Percentiles rank a stretch among this genome's conserved stretches.
These are phyloP conservation scores for Sebastes steindachneri DNA, from an alignment of 2,797 vertebrate species.

Conservation along the genomic window DNA sequence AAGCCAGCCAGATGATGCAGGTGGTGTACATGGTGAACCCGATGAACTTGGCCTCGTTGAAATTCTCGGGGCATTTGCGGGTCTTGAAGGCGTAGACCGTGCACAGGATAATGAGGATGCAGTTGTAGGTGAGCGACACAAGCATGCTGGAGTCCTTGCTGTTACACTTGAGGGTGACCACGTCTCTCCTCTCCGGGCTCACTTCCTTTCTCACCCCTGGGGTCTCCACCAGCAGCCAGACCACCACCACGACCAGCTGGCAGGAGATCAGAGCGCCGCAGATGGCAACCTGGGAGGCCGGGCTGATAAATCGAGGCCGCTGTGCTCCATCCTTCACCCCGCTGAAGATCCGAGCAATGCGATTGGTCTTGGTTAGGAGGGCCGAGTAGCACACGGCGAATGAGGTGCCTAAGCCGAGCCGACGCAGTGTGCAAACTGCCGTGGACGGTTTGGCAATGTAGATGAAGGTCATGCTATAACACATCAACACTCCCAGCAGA, in stretches of 20 bases:
- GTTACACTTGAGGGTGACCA: constrained; percentile 96
- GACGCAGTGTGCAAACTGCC: constrained; percentile 90
- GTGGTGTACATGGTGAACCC: constrained; percentile 99
- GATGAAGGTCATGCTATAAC: constrained; percentile 97
- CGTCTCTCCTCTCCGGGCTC: constrained; percentile 90
- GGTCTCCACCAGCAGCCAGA: constrained; percentile 94
- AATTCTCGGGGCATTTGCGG: constrained; percentile 98
- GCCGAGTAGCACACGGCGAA: constrained; percentile 98
- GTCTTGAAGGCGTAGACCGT: constrained; percentile 99
- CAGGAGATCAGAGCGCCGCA: constrained; percentile 95
- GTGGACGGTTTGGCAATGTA: constrained; percentile 96
- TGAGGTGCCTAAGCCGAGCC: constrained; percentile 93
- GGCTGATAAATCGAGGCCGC: constrained; percentile 96
- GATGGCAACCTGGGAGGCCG: constrained; percentile 95
- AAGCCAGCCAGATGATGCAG: constrained; percentile 99
- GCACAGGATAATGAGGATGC: constrained; percentile 96
- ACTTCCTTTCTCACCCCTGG: constrained; percentile 96
- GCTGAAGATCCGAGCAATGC: constrained; percentile 96
- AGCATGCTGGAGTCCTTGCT: constrained; percentile 98
- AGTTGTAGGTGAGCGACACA: constrained; percentile 95
- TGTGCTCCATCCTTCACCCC: constrained; percentile 95
- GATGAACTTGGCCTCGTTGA: constrained; percentile 99
- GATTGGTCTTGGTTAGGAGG: constrained; percentile 97
- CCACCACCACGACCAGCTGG: constrained; percentile 92
- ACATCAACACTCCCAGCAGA: constrained; percentile 94